Evolutionary conservation across 2,888 invertebrate species (phyloP).

Genomic region (Baccha elongata): DNA sequence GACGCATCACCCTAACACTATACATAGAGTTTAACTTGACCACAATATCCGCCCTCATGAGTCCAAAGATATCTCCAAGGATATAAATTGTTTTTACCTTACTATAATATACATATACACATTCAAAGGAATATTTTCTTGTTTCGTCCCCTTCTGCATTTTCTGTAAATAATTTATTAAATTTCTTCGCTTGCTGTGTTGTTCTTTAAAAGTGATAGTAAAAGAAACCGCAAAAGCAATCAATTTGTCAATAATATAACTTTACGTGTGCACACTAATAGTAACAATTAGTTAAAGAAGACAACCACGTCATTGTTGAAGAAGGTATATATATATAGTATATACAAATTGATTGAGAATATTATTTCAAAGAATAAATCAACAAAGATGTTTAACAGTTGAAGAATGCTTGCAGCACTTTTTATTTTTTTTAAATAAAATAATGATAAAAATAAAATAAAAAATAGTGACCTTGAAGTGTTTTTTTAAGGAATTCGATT

Average conservation of each 20-base stretch:
- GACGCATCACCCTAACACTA: slow-evolving; percentile 13
- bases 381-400: slow-evolving; percentile 16
- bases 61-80: no score
- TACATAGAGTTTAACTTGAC: neutral
- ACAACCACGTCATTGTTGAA: slow-evolving; percentile 7
- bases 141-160: slow-evolving; percentile 3
- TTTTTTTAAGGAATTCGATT: neutral
- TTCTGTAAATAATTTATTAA: slow-evolving; percentile 39
- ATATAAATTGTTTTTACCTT: no score
- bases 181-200: slow-evolving; percentile 17
- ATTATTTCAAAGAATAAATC: slow-evolving; percentile 15
- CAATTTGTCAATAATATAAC: slow-evolving; percentile 26
- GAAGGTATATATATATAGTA: neutral
- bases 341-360: neutral
- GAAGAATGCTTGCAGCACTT: no score
- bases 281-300: slow-evolving; percentile 34
- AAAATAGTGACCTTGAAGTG: neutral
- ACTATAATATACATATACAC: no score
- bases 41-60: neutral
- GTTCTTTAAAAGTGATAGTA: slow-evolving; percentile 27
- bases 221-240: slow-evolving; percentile 27
- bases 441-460: no score
- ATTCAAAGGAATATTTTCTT: neutral
- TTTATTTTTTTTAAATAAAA: no score
- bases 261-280: slow-evolving; percentile 30